phyloP scores from a whole-genome alignment of 2,113 vertebrate genomes.

The Tursiops truncatus region DNA sequence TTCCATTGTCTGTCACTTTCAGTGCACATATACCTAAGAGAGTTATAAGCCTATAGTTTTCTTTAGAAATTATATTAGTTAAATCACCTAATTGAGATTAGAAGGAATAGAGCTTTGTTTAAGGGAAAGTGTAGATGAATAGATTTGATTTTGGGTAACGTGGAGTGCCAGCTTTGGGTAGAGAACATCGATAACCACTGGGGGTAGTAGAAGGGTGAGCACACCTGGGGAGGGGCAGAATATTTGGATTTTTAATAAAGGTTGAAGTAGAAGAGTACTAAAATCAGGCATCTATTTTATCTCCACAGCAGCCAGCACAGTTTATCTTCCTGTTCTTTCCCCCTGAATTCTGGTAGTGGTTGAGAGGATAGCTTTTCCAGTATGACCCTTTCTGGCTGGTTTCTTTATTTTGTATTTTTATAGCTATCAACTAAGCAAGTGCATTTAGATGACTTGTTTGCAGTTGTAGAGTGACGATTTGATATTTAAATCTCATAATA shows the following conservation, averaged over 20 bases:
- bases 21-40: not conserved
- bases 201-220: not conserved
- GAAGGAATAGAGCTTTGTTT: not conserved
- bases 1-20: not conserved
- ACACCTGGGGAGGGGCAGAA: not conserved
- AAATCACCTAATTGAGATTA: not conserved
- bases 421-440: not conserved
- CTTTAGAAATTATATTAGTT: constrained; percentile 14
- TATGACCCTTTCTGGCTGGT: not conserved
- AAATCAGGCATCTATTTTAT: not conserved
- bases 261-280: not conserved
- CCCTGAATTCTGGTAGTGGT: not conserved
- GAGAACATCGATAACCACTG: not conserved
- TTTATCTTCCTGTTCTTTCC: not conserved
- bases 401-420: not conserved
- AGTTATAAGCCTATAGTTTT: not conserved
- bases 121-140: not conserved
- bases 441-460: not conserved
- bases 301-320: not conserved
- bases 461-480: not conserved
- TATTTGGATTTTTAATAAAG: not conserved
- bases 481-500: not conserved
- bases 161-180: not conserved
- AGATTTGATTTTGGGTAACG: not conserved
- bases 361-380: not conserved